phyloP scores from a whole-genome alignment of 92 coral and sea anemone species.

The Ricordea florida region DNA sequence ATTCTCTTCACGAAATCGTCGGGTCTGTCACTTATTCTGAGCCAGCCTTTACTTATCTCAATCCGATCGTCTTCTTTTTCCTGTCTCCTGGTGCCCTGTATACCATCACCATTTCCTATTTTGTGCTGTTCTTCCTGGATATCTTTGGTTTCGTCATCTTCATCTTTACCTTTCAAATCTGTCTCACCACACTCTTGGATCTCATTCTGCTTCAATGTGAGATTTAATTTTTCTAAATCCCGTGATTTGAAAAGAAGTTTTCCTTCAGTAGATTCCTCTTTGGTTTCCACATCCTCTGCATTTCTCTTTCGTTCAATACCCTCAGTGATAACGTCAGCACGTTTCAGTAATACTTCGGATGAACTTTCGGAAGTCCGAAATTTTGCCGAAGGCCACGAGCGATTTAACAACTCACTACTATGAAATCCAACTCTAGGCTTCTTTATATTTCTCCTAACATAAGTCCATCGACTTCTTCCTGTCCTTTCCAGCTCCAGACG shows the following conservation, averaged over 20 bases:
- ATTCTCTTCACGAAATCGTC: conserved; percentile 3
- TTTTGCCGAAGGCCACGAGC: neutral
- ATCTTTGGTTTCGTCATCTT: neutral
- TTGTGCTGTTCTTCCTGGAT: neutral
- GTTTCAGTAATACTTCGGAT: neutral
- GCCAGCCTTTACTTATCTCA: conserved; percentile 35
- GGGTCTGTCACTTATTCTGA: conserved; percentile 42
- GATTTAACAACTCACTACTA: conserved; percentile 33
- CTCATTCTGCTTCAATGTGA: neutral
- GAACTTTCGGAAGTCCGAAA: no score
- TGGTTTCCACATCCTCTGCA: no score
- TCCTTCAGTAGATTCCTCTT: no score
- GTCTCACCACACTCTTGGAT: neutral
- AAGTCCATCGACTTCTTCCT: conserved; percentile 28
- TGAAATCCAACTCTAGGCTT: conserved; percentile 36
- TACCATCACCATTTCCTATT: neutral
- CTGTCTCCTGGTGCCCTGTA: neutral
- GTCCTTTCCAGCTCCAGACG: conserved; percentile 53
- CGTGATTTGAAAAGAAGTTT: conserved; percentile 6
- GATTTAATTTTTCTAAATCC: conserved; percentile 2
- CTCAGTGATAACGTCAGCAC: neutral
- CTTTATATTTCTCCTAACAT: neutral
- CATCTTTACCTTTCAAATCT: neutral
- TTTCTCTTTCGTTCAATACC: conserved; percentile 2
- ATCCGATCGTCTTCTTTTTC: neutral